Conservation (phyloP, 1,140 invertebrate genomes). For the Drosophila tristis region DNA sequence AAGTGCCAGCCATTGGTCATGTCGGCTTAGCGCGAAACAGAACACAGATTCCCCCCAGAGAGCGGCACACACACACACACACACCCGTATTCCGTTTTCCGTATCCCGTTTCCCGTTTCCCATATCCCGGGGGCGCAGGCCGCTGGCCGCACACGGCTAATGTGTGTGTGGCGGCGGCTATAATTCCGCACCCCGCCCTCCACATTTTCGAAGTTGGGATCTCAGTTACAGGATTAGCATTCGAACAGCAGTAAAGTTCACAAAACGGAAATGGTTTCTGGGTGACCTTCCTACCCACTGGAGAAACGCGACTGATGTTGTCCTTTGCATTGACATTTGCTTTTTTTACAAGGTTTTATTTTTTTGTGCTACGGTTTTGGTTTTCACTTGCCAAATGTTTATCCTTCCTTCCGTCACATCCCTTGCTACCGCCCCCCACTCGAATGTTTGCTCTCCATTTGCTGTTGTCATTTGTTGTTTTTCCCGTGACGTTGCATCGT, state of each 20-base stretch:
- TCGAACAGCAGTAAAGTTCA: constrained; percentile 16
- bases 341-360: constrained; percentile 43
- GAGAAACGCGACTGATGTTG: not conserved
- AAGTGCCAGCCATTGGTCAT: constrained; percentile 77
- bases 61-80: no score
- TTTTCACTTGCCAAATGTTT: constrained; percentile 41
- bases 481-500: constrained; percentile 48
- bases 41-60: constrained; percentile 1
- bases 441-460: constrained; percentile 53
- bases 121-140: constrained; percentile 5
- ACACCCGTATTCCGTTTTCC: no score
- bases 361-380: constrained; percentile 9
- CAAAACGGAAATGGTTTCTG: constrained; percentile 33
- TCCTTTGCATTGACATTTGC: constrained; percentile 35
- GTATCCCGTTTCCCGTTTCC: constrained; percentile 8
- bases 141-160: constrained; percentile 41
- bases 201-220: constrained; percentile 18
- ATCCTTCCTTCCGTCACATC: constrained; percentile 5
- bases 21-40: constrained; percentile 62
- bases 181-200: constrained; percentile 45
- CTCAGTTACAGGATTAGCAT: constrained; percentile 70
- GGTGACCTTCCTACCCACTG: not conserved
- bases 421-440: not conserved
- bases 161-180: constrained; percentile 40
- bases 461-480: constrained; percentile 66